Evolutionary conservation across 64 coral and sea anemone species (phyloP).

Genomic region (Acropora yongei): DNA sequence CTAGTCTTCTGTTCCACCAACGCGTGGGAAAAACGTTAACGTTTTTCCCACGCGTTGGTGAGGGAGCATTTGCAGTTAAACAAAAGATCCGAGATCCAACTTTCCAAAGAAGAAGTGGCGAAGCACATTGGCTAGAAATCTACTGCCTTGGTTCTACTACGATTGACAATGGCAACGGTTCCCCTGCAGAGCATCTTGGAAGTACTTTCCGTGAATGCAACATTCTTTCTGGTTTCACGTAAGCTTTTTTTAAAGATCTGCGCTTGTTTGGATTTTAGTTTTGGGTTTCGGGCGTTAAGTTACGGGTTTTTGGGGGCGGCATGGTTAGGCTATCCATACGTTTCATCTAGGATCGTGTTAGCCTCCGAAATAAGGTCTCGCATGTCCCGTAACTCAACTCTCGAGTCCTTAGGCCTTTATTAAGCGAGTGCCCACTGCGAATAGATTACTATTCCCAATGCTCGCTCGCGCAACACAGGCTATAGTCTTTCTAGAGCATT

Average conservation of each 20-base stretch:
- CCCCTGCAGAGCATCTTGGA: background rate
- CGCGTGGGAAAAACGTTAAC: too few species aligned
- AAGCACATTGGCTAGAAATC: too few species aligned
- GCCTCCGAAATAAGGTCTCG: background rate
- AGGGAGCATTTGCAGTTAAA: too few species aligned
- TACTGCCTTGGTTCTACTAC: constrained; percentile 10
- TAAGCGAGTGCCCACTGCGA: too few species aligned
- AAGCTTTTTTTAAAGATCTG: background rate
- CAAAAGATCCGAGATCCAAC: too few species aligned
- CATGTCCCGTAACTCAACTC: too few species aligned
- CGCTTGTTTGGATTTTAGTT: background rate
- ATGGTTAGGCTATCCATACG: background rate
- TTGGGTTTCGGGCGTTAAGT: background rate
- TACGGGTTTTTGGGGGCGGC: background rate
- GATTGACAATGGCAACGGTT: background rate
- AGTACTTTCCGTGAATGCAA: background rate
- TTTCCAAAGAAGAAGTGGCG: too few species aligned
- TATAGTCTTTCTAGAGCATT: background rate
- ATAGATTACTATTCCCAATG: background rate
- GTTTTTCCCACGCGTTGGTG: too few species aligned
- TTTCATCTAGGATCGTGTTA: background rate
- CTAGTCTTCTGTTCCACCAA: too few species aligned
- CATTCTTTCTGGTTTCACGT: background rate
- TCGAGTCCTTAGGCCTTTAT: too few species aligned
- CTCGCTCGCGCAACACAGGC: too few species aligned